Conservation (phyloP, 2,113 vertebrate species). For the Urocitellus parryii region DNA sequence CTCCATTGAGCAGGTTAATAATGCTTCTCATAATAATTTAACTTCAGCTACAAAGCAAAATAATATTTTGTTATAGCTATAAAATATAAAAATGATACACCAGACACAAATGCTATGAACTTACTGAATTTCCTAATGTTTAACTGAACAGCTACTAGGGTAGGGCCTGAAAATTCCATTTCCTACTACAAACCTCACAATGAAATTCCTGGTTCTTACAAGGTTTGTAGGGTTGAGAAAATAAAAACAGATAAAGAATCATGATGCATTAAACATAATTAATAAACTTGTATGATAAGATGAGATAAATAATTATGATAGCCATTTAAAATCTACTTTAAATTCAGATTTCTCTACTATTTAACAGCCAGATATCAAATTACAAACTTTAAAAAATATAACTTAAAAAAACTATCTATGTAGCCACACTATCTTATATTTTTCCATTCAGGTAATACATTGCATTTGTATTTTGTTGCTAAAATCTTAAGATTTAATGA, state of each 20-base stretch:
- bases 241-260: constrained; percentile 37
- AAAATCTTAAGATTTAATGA: constrained; percentile 39
- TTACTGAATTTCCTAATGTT: not conserved
- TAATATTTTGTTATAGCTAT: constrained; percentile 3
- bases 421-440: constrained; percentile 18
- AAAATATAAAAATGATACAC: constrained; percentile 41
- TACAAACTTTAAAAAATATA: constrained; percentile 40
- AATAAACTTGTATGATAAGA: constrained; percentile 2
- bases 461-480: constrained; percentile 24
- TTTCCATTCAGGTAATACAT: constrained; percentile 38
- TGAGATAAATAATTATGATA: not conserved
- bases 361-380: constrained; percentile 3
- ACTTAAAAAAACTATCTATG: not conserved
- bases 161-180: constrained; percentile 23
- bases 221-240: constrained; percentile 32
- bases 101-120: constrained; percentile 6
- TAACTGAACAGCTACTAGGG: constrained; percentile 19
- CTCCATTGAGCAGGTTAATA: not conserved
- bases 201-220: constrained; percentile 38
- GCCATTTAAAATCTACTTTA: constrained; percentile 38
- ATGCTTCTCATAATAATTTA: constrained; percentile 37
- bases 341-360: constrained; percentile 2
- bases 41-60: constrained; percentile 9
- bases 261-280: not conserved
- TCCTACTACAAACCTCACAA: constrained; percentile 6